Evolutionary conservation across 2,113 vertebrate species (phyloP).

Genomic region (Bungarus multicinctus): DNA sequence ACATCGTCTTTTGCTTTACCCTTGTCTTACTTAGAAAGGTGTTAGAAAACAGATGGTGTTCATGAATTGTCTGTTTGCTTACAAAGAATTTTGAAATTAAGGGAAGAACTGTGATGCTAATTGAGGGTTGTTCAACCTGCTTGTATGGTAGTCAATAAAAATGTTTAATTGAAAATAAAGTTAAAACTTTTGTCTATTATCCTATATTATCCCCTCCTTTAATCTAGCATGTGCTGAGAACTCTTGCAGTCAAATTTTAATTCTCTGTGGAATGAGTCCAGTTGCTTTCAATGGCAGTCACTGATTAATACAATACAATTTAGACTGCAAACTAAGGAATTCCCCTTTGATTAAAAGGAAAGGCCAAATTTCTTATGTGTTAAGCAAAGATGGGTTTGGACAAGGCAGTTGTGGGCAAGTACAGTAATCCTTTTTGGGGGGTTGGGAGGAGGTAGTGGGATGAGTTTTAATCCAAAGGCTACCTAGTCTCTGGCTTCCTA

Average conservation of each 20-base stretch:
- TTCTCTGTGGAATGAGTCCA: background rate
- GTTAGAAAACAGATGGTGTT: background rate
- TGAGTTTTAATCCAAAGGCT: background rate
- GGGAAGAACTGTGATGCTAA: background rate
- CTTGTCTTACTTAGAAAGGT: background rate
- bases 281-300: background rate
- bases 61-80: background rate
- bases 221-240: background rate
- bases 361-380: background rate
- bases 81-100: background rate
- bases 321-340: background rate
- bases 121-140: background rate
- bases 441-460: background rate
- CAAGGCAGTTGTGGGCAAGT: background rate
- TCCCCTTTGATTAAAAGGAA: background rate
- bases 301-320: background rate
- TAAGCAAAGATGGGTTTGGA: background rate
- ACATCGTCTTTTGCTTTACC: background rate
- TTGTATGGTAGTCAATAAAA: background rate
- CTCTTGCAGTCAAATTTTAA: background rate
- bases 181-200: background rate
- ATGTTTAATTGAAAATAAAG: background rate
- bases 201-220: background rate
- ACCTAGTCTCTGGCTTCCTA: background rate
- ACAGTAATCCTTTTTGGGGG: background rate